A percentile compares a stretch with the other conserved stretches of the same genome.
These are phyloP conservation scores for Cololabis saira DNA, from an alignment of 2,113 vertebrate species.

Conservation along the genomic window DNA sequence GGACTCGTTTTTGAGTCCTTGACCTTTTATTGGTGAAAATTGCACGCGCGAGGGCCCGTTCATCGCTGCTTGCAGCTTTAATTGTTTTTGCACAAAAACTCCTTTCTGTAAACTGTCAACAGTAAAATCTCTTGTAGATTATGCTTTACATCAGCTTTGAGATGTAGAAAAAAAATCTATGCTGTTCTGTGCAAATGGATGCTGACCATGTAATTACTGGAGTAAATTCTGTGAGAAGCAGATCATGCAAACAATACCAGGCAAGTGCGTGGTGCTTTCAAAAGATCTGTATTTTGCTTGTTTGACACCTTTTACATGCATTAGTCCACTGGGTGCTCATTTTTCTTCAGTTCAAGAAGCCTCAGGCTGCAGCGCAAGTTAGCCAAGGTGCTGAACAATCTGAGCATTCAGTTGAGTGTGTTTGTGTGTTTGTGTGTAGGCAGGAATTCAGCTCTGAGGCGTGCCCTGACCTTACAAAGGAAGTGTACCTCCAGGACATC, in stretches of 20 bases:
- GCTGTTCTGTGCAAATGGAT: no score
- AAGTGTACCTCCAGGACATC: constrained; percentile 99
- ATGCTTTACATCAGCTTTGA: no score
- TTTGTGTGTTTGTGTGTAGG: constrained; percentile 78
- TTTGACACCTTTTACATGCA: background rate
- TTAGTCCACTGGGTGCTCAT: background rate
- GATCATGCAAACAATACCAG: no score
- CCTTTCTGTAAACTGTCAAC: background rate
- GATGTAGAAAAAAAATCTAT: no score
- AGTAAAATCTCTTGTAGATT: background rate
- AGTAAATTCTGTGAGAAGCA: no score
- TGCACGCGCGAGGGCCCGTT: no score
- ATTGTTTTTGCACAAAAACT: no score
- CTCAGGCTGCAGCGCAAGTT: constrained; percentile 14
- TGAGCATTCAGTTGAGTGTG: constrained; percentile 51
- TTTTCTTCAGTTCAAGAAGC: constrained; percentile 2
- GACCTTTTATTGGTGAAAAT: no score
- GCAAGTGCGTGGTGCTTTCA: no score
- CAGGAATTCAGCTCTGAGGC: constrained; percentile 97
- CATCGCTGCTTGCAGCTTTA: no score
- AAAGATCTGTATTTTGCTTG: constrained; percentile 1
- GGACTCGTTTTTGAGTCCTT: no score
- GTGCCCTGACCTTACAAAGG: constrained; percentile 94
- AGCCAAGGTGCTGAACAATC: constrained; percentile 42
- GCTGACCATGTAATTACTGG: no score